Conservation (phyloP, 2,797 vertebrate genomes). For the Oryzias sinensis region DNA sequence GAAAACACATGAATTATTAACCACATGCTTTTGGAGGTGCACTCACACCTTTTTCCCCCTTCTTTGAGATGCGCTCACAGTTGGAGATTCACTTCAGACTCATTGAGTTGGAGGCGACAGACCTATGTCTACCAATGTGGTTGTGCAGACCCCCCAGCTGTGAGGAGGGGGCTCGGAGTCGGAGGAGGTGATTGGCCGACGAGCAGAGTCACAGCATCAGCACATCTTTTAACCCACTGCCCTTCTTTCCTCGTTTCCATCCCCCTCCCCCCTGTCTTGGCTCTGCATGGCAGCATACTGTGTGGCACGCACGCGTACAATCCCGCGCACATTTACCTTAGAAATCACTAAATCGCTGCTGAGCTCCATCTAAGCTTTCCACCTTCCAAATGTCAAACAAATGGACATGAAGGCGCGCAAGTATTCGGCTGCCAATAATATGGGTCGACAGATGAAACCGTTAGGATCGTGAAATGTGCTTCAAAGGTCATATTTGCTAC, state of each 20-base stretch:
- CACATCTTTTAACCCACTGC: constrained; percentile 74
- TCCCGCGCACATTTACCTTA: constrained; percentile 4
- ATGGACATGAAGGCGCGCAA: constrained; percentile 26
- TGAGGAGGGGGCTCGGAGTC: constrained; percentile 40
- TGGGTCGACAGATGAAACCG: constrained; percentile 19
- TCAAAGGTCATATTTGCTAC: constrained; percentile 23
- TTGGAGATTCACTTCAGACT: constrained; percentile 12
- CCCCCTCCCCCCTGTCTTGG: constrained; percentile 22
- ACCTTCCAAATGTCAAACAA: constrained; percentile 37
- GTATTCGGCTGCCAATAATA: constrained; percentile 29
- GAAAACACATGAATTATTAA: constrained; percentile 8
- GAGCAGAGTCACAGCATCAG: constrained; percentile 62
- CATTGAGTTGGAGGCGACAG: constrained; percentile 26
- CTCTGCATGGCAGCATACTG: constrained; percentile 35
- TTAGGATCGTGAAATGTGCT: constrained; percentile 9
- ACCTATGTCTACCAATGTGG: constrained; percentile 16
- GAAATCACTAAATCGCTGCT: constrained; percentile 13
- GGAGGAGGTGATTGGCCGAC: constrained; percentile 55
- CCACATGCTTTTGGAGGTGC: too few species aligned
- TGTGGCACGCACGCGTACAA: constrained; percentile 15
- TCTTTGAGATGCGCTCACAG: neutral
- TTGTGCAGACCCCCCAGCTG: constrained; percentile 35
- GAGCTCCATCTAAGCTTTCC: neutral
- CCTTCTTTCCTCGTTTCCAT: constrained; percentile 58
- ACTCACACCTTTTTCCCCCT: too few species aligned